These are phyloP conservation scores for Podargus strigoides DNA, from an alignment of 2,797 vertebrate genomes.

Conservation along the genomic window DNA sequence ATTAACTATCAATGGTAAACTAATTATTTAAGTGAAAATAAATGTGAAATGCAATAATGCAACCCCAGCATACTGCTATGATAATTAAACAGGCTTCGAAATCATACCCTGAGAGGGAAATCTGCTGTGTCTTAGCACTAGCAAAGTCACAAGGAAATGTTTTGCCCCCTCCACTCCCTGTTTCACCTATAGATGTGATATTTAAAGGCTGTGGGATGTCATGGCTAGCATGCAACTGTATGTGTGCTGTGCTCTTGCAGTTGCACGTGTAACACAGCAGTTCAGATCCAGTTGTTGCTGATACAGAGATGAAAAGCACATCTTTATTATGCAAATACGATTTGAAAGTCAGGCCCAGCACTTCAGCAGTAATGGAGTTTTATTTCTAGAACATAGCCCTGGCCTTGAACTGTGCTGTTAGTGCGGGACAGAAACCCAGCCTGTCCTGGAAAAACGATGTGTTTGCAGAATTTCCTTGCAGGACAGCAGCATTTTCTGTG, in stretches of 20 bases:
- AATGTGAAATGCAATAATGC: not conserved
- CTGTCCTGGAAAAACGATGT: not conserved
- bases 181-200: accelerated
- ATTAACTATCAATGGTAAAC: not conserved
- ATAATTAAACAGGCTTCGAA: not conserved
- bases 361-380: not conserved
- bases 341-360: not conserved
- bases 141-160: not conserved
- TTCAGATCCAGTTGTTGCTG: not conserved
- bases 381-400: not conserved
- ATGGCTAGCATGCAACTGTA: not conserved
- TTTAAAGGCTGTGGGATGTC: not conserved
- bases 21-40: not conserved
- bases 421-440: not conserved
- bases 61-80: not conserved
- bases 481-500: not conserved
- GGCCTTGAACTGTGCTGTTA: not conserved
- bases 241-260: not conserved
- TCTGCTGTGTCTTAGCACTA: not conserved
- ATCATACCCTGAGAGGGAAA: not conserved
- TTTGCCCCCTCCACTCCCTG: not conserved
- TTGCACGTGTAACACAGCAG: not conserved
- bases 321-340: not conserved
- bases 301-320: not conserved
- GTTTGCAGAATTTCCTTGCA: constrained; percentile 7